Evolutionary conservation across 1,140 invertebrate species (phyloP), one percentile per base, ranked within the genome.

Genomic region (Drosophila bocki): DNA sequence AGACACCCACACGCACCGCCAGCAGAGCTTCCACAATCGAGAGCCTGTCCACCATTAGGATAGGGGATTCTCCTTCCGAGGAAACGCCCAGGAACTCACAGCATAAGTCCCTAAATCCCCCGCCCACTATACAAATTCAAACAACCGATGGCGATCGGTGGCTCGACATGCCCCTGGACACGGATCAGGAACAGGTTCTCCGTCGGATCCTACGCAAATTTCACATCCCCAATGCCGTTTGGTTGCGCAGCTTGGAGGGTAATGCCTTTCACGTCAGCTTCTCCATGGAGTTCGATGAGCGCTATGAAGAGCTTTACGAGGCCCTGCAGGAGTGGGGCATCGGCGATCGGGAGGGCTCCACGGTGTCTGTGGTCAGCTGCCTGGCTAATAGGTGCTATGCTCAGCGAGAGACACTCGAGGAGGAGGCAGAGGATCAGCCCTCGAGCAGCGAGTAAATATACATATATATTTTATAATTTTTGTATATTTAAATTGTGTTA

Each of bases 361-460:
- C 87, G 1, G 90, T 94, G 9, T 92, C 93, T 15, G 92, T 94
- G 15, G 82, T 93, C 54, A 93, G 93, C 57, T 94, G 93, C 56
- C 78, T 92, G 26, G 79, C 85, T 19, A 91, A 93, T 37, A 92
- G 93, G 26, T 65, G 79, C 1, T 78, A 45, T 17, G 74, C 41
- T 1, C 32, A 60, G 19, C 44, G 39, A 15, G 81, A 78, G 26
- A 7, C 35, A 3, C 33, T 37, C 0, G 65, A 72, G 39, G 67
- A 79, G 15, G 44, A 58, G 29, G n/a, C 33, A 1, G 48, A 13
- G 2, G 44, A 65, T 15, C 68, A 54, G 7, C 26, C 42, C 7
- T 60, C 41, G 2, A 75, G n/a, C 45, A 78, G 19, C 44, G 77
- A 88, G 81, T 90, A 70, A 84, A 33, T 59, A 7, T 15, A 32